Base-by-base conservation (phyloP, 2,888 invertebrate species). In the Stenchaetothrips biformis region DNA sequence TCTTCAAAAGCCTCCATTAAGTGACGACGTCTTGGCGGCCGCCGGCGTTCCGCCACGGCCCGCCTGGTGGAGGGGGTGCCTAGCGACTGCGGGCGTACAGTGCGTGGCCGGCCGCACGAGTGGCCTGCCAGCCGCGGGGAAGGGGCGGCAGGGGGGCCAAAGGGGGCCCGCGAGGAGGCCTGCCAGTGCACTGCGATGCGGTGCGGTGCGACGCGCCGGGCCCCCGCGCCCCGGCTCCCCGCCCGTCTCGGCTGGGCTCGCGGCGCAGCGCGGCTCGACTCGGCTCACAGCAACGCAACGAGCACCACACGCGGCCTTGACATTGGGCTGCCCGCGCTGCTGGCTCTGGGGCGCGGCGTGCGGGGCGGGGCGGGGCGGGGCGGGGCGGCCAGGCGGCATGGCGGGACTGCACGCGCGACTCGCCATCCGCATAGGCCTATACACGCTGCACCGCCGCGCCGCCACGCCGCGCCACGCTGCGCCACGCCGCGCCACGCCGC, bases 311-410 rank as follows among this genome's bases (percentile, higher is more conserved):
- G 67, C 67, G 67, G 21, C 67, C 67, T 67, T 67, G 67, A 67
- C 67, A 67, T 67, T 67, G 67, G 67, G 67, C 67, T 67, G 67
- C 67, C 67, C 67, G 67, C n/a, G n/a, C 67, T n/a, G n/a, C 67
- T 67, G 67, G 62, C 62, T 62, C 18, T n/a, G 62, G 62, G 62
- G 62, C 62, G 62, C 7, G 62, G 62, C 62, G 16, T 37, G 37
- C 37, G 37, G 37, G 62, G 62, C 62, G 62, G n/a, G 62, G 62
- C 59, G 9, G 13, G 59, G 59, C 59, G 59, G 59, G 59, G 49
- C 53, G 53, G 53, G 53, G 6, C 13, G 53, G 16, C 13, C 18
- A 6, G 62, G 62, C 18, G 62, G n/a, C 62, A 37, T 16, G 62
- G 18, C n/a, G 18, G 62, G 18, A 53, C 4, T 67, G 67, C 67